Base-by-base conservation (phyloP, 1,140 invertebrate genomes). In the Tetranychus urticae region DNA sequence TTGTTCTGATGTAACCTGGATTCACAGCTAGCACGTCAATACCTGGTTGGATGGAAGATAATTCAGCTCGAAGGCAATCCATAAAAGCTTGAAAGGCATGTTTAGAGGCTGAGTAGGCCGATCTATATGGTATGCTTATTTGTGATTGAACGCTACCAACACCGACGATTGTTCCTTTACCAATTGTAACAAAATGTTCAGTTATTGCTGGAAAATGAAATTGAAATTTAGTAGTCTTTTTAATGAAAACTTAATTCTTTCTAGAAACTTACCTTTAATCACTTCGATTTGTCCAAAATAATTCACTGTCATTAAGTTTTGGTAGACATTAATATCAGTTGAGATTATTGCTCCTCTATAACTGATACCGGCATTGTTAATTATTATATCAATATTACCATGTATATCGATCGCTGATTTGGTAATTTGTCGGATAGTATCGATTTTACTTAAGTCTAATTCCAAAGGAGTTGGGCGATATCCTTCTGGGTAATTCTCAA, bases 141-240 rank as follows among this genome's bases (percentile, higher is more conserved):
- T 84, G 82, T 50, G 89, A 89, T 77, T 97, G 92, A 2, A 97
- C 76, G 65, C 88, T 93, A 71, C 89, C 89, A n/a, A 96, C 77
- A 66, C 81, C 85, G 42, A 94, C 82, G 67, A 97, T 82, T 67
- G 87, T 83, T 1, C 91, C 92, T 68, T 73, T 76, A 67, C 79
- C 76, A 64, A 78, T 73, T 69, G 84, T 75, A 2, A 88, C 74
- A 89, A 94, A 94, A 23, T 76, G 78, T 12, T 84, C 85, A 8
- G 31, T 52, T 52, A 52, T 6, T n/a, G 50, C 50, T 52, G 23
- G 23, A 23, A 23, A 23, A 23, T 23, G 0, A 23, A 23, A 23
- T 23, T 23, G 0, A 23, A 23, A 23, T 8, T 50, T n/a, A n/a
- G n/a, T n/a, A n/a, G n/a, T n/a, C n/a, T n/a, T n/a, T n/a, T n/a